Conservation (phyloP, 2,113 vertebrate species). For the Emydocephalus ijimae region DNA sequence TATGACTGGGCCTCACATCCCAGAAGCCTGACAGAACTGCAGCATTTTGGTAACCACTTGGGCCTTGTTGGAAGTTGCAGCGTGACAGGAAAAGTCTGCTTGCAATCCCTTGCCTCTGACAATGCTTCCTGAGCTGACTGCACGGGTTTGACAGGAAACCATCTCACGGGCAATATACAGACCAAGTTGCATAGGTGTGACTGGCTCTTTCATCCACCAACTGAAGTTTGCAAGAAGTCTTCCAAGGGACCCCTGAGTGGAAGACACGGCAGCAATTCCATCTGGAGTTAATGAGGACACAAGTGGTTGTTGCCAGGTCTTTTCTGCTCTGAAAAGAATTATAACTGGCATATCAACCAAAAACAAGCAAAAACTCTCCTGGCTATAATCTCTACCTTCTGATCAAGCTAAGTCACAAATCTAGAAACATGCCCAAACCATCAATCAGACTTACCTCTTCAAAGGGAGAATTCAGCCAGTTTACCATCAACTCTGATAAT, state of each 20-base stretch:
- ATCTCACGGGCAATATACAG: neutral
- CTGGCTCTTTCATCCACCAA: neutral
- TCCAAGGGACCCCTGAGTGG: neutral
- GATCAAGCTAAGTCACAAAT: neutral
- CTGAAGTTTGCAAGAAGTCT: neutral
- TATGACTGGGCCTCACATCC: neutral
- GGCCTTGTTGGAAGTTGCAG: neutral
- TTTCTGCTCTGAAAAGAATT: neutral
- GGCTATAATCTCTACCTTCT: neutral
- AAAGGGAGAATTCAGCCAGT: neutral
- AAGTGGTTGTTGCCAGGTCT: neutral
- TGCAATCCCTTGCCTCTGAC: neutral
- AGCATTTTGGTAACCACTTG: neutral
- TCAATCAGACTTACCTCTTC: neutral
- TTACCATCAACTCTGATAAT: neutral
- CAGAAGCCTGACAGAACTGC: neutral
- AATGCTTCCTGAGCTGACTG: neutral
- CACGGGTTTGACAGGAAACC: neutral
- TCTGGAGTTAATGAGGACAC: neutral
- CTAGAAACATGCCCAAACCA: neutral
- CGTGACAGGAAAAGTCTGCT: neutral
- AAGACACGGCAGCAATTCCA: neutral
- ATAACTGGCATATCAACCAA: neutral
- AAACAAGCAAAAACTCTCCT: neutral
- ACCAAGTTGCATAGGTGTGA: neutral